Base-by-base conservation (phyloP, 2,113 vertebrate species). In the Apistogramma diplotaenia region DNA sequence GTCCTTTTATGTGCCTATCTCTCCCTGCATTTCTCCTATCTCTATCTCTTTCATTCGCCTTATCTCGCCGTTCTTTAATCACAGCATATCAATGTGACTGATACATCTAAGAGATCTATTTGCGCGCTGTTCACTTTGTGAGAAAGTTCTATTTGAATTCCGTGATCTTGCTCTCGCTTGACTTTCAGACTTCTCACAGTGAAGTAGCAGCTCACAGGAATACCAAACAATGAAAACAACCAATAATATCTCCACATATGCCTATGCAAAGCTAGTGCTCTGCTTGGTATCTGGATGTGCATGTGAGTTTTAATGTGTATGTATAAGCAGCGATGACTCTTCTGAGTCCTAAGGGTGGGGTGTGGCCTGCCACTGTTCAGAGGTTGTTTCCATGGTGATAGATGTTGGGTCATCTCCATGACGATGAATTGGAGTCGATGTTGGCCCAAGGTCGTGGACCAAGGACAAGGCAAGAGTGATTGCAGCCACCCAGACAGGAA, bases 401-500 rank as follows among this genome's bases (percentile, higher is more conserved):
- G 86, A 93, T 92, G 89, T 85, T 79, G 90, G 91, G 93, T 94
- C 90, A 90, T 93, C 91, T 84, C 92, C 90, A 91, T 92, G 89
- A 87, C 89, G 86, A 93, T 93, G 83, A 92, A 93, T 92, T 21
- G 58, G 74, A 83, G 79, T 83, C 83, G 70, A 83, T 89, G 89
- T 87, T 78, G 85, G 89, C 87, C 86, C 93, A 94, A 94, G 93
- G 93, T 94, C 89, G 85, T 4, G 76, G 85, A 89, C 87, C 91
- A 93, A 94, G 92, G 93, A 94, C 93, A 86, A 90, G 89, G 78
- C 76, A 54, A 88, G 92, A 94, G 91, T 93, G 93, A 94, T 93
- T 92, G 92, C 93, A 92, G 84, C 89, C 89, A 90, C 90, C 92
- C 88, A 89, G 93, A 95, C 94, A 94, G 94, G 93, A 95, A 95